Conservation (phyloP, 2,113 vertebrate species). For the Oryzias melastigma region DNA sequence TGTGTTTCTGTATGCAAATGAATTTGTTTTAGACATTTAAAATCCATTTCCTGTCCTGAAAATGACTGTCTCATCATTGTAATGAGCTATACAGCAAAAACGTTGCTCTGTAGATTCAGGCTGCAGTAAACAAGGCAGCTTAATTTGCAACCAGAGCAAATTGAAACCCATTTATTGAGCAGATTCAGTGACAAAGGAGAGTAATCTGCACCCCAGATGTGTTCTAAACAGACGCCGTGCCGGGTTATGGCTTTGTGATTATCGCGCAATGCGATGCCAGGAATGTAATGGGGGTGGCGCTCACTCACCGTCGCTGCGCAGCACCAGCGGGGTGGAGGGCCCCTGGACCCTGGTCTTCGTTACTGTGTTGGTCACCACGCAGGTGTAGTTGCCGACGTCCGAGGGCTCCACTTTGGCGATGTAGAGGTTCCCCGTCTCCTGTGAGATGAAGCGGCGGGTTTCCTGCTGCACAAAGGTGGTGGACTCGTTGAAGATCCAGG, state of each 20-base stretch:
- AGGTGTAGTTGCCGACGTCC: conserved; percentile 95
- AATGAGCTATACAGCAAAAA: too few relatives aligned
- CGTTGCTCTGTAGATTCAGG: too few relatives aligned
- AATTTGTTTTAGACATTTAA: too few relatives aligned
- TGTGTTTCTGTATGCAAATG: too few relatives aligned
- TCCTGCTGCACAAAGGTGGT: conserved; percentile 92
- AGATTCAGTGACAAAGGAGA: too few relatives aligned
- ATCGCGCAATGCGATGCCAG: not conserved
- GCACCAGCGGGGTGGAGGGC: conserved; percentile 88
- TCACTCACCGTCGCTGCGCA: conserved; percentile 89
- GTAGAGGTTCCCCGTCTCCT: conserved; percentile 95
- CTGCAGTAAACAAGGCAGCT: too few relatives aligned
- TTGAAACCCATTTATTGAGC: too few relatives aligned
- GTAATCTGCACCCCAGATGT: not conserved
- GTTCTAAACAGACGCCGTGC: too few relatives aligned
- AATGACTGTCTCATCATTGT: too few relatives aligned
- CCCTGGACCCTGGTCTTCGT: conserved; percentile 89
- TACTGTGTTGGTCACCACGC: conserved; percentile 91
- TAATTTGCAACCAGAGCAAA: too few relatives aligned
- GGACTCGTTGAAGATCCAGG: conserved; percentile 98
- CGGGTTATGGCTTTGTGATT: not conserved
- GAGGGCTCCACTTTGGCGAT: conserved; percentile 95
- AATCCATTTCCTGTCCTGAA: too few relatives aligned
- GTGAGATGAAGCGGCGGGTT: conserved; percentile 91
- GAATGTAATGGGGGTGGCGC: not conserved